Evolutionary conservation across 2,113 vertebrate species (phyloP).

Genomic region (cat (Felis catus)): DNA sequence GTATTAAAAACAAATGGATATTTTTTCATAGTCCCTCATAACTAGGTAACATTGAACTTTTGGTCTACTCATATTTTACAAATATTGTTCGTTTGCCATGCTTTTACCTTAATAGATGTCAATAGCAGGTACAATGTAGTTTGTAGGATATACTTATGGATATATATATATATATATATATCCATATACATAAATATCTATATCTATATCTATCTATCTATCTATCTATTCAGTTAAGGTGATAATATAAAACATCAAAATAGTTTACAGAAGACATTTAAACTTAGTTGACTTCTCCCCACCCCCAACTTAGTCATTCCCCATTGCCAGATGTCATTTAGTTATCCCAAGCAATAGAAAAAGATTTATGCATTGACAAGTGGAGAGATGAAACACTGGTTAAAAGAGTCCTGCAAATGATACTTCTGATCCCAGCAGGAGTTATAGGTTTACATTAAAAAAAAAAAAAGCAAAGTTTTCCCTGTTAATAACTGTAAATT

Average conservation of each 20-base stretch:
- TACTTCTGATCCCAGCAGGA: slow-evolving; percentile 86
- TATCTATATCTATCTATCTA: background rate
- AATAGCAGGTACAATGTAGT: background rate
- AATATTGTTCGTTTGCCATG: background rate
- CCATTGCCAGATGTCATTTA: slow-evolving; percentile 77
- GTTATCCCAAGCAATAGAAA: slow-evolving; percentile 81
- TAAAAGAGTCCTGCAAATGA: slow-evolving; percentile 82
- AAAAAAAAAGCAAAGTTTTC: slow-evolving; percentile 64
- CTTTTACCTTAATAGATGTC: background rate
- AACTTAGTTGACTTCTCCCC: background rate
- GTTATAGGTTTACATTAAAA: slow-evolving; percentile 69
- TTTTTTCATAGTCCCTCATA: background rate
- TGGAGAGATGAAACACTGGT: slow-evolving; percentile 83
- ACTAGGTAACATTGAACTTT: background rate
- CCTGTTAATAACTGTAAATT: slow-evolving; percentile 84
- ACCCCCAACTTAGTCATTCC: background rate
- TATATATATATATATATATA: background rate
- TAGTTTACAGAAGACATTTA: background rate
- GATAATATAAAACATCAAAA: slow-evolving; percentile 47
- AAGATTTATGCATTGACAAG: slow-evolving; percentile 87
- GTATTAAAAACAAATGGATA: background rate
- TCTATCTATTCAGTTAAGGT: background rate
- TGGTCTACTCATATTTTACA: background rate
- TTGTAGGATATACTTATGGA: background rate
- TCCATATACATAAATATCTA: background rate